A percentile compares a stretch with the other conserved stretches of the same genome.
Conservation (phyloP, 2,113 vertebrate genomes). For the Lasiurus cinereus region DNA sequence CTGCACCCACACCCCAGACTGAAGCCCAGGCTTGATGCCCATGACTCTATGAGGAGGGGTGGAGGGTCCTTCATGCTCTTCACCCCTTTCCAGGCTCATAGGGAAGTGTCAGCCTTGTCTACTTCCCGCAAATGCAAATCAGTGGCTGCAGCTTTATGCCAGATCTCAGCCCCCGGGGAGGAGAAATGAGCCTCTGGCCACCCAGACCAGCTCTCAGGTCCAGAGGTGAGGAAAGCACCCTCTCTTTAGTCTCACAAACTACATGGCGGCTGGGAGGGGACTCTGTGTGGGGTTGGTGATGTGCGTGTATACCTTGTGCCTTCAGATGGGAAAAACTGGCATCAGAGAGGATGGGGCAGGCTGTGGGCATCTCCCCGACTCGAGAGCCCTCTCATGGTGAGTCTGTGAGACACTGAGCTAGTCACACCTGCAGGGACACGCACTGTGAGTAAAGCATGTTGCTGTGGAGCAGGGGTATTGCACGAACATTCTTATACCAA, state of each 20-base stretch:
- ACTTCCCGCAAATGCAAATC: background rate
- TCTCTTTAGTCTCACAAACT: background rate
- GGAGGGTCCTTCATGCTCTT: background rate
- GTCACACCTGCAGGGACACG: accelerated
- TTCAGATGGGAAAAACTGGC: too few species aligned
- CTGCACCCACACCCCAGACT: background rate
- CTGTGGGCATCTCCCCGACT: accelerated
- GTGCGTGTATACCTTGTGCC: background rate
- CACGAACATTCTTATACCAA: background rate
- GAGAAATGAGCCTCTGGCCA: background rate
- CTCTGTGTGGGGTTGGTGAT: accelerated
- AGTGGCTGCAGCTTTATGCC: background rate
- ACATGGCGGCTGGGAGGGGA: too few species aligned
- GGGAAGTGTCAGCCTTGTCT: accelerated
- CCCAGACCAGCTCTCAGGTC: background rate
- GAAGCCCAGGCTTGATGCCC: background rate
- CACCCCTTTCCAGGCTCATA: background rate
- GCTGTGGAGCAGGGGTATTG: too few species aligned
- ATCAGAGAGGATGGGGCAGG: background rate
- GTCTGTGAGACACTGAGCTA: background rate
- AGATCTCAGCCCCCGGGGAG: accelerated
- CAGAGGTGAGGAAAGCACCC: background rate
- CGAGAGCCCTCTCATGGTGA: too few species aligned
- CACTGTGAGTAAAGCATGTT: background rate
- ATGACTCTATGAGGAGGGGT: too few species aligned